Conservation (phyloP, 2,888 invertebrate genomes). For the Caenorhabditis sulstoni region DNA sequence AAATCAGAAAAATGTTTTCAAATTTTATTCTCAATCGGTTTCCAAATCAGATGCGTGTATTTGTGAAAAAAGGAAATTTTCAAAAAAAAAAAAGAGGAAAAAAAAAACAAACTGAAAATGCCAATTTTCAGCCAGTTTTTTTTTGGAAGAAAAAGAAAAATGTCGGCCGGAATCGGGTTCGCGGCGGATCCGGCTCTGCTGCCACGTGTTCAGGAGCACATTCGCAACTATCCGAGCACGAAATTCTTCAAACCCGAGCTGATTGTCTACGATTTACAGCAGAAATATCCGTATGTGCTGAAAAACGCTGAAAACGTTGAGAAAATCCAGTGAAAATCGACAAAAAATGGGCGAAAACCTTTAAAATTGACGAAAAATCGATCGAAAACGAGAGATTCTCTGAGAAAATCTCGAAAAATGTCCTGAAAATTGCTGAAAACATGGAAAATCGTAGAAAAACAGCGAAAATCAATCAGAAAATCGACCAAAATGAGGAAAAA, state of each 20-base stretch:
- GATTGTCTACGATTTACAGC: slow-evolving; percentile 69
- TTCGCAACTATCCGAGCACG: slow-evolving; percentile 55
- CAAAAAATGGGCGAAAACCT: not conserved
- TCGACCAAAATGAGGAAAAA: no score
- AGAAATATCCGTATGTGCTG: slow-evolving; percentile 65
- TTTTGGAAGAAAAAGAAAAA: slow-evolving; percentile 21
- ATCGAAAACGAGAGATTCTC: no score
- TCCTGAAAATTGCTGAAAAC: not conserved
- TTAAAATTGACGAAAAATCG: no score
- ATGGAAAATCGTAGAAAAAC: not conserved
- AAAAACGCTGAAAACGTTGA: not conserved
- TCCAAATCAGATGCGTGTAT: slow-evolving; percentile 30
- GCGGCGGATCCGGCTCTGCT: slow-evolving; percentile 58
- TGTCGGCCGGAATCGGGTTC: slow-evolving; percentile 47
- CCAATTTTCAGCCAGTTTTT: no score
- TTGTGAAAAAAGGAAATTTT: not conserved
- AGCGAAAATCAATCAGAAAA: not conserved
- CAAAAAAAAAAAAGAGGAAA: not conserved
- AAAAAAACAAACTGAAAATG: no score
- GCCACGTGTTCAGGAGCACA: slow-evolving; percentile 63
- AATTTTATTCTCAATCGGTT: no score
- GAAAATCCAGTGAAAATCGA: not conserved
- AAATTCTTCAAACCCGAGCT: slow-evolving; percentile 61
- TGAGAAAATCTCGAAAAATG: no score
- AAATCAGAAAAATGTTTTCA: not conserved